Conservation (phyloP, 2,797 vertebrate genomes). For the Acipenser oxyrinchus region DNA sequence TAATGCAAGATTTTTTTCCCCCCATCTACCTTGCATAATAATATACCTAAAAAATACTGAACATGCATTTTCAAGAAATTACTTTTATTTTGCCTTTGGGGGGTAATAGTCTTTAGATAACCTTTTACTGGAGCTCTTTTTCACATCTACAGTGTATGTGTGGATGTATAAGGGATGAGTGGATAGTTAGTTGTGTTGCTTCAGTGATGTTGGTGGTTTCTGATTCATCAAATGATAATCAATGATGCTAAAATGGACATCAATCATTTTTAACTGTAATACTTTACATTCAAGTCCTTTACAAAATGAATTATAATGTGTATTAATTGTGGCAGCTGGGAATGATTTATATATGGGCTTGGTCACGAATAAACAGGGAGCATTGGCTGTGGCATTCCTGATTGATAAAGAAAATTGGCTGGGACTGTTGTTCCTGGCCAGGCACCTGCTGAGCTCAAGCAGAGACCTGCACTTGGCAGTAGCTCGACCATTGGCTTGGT, state of each 20-base stretch:
- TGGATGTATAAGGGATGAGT: neutral
- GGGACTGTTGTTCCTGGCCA: no score
- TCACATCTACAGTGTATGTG: conserved; percentile 28
- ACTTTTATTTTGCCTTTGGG: conserved; percentile 70
- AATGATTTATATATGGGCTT: no score
- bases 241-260: conserved; percentile 46
- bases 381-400: no score
- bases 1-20: conserved; percentile 66
- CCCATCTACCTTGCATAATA: conserved; percentile 69
- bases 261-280: no score
- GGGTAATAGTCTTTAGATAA: conserved; percentile 55
- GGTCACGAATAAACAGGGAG: no score
- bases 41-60: conserved; percentile 68
- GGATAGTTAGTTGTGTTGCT: conserved; percentile 41
- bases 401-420: no score
- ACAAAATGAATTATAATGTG: no score
- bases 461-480: no score
- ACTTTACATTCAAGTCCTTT: no score
- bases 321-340: no score
- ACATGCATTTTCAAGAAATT: conserved; percentile 63
- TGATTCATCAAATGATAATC: conserved; percentile 34
- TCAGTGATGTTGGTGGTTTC: conserved; percentile 58
- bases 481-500: no score
- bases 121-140: conserved; percentile 48
- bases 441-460: no score